Percentiles rank a stretch among this genome's conserved stretches.
These are phyloP conservation scores for Eonycteris spelaea DNA, from an alignment of 2,113 vertebrate genomes.

Conservation along the genomic window DNA sequence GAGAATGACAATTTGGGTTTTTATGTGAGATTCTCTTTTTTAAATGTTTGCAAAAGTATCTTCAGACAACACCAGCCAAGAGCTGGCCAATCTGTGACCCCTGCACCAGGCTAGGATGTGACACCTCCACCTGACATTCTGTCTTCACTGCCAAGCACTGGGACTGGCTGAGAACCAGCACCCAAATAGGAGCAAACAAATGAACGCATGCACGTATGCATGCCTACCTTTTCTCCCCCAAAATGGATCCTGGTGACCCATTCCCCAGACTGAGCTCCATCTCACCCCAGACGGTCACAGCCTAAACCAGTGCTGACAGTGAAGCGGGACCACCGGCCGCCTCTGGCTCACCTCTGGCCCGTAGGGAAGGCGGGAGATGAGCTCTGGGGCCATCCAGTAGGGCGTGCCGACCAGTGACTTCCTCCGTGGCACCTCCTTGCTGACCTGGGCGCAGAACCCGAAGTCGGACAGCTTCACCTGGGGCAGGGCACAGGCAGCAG, in stretches of 20 bases:
- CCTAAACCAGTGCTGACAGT: fast-evolving
- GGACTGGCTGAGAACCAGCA: neutral
- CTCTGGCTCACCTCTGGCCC: constrained; percentile 87
- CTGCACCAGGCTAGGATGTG: neutral
- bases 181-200: neutral
- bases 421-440: constrained; percentile 91
- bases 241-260: neutral
- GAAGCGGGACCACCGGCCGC: fast-evolving
- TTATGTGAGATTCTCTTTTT: neutral
- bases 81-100: neutral
- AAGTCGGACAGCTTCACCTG: constrained; percentile 98
- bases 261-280: neutral
- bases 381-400: constrained; percentile 96
- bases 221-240: too few species aligned
- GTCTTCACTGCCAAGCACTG: neutral
- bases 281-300: neutral
- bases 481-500: neutral
- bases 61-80: neutral
- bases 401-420: constrained; percentile 94
- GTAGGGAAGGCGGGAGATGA: constrained; percentile 92
- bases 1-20: neutral
- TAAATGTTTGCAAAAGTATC: neutral
- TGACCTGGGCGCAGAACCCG: constrained; percentile 95
- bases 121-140: neutral
- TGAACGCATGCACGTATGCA: neutral